Percentiles rank a stretch among this genome's conserved stretches.
phyloP scores from a whole-genome alignment of 2,797 vertebrate species.

The Chelonia mydas region DNA sequence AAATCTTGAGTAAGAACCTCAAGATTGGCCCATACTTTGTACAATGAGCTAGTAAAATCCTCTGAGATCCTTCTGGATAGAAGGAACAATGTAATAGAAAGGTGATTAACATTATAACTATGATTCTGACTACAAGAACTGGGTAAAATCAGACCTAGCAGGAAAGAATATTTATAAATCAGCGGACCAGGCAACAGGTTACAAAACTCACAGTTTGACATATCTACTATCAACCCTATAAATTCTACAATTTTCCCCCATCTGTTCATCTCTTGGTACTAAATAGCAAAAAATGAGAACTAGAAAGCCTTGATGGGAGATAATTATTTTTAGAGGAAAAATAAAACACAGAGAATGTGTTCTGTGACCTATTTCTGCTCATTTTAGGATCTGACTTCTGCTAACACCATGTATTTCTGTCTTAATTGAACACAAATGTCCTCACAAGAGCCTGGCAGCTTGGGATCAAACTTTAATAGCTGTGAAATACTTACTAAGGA shows the following conservation, averaged over 20 bases:
- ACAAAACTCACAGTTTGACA: neutral
- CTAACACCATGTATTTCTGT: neutral
- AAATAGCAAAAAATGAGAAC: neutral
- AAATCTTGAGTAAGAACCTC: neutral
- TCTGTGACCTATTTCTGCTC: neutral
- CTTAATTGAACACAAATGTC: neutral
- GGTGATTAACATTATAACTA: neutral
- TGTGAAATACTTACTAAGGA: neutral
- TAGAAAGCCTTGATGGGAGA: neutral
- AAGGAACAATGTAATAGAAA: neutral
- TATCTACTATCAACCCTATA: neutral
- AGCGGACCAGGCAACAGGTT: neutral
- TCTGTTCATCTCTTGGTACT: neutral
- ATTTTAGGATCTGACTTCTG: neutral
- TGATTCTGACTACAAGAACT: neutral
- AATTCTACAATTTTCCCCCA: neutral
- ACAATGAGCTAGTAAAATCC: neutral
- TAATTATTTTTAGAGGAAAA: neutral
- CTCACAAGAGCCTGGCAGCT: neutral
- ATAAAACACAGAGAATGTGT: neutral
- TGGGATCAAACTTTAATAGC: neutral
- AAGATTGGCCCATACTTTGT: neutral
- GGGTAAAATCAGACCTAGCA: neutral
- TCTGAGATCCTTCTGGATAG: neutral
- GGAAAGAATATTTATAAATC: neutral